phyloP scores from a whole-genome alignment of 2,113 vertebrate species.

The Nibea albiflora region DNA sequence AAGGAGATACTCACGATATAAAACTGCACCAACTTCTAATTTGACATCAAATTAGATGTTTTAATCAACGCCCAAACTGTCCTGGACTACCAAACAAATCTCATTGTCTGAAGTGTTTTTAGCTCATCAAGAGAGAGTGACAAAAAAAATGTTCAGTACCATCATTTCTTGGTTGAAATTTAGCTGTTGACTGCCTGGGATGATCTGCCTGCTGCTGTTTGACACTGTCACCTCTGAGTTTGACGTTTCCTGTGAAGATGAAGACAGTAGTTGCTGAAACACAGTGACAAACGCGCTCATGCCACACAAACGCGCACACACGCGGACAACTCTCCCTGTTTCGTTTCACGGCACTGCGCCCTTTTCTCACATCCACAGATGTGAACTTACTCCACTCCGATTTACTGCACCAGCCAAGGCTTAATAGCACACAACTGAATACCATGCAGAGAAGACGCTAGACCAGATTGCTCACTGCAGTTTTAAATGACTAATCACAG shows the following conservation, averaged over 20 bases:
- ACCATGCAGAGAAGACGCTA: slow-evolving; percentile 64
- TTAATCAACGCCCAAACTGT: neutral
- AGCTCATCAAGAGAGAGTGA: slow-evolving; percentile 28
- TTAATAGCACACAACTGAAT: slow-evolving; percentile 45
- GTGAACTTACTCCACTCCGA: slow-evolving; percentile 12
- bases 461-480: slow-evolving; percentile 61
- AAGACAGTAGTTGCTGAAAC: slow-evolving; percentile 71
- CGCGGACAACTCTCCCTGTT: neutral
- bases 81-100: neutral
- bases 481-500: slow-evolving; percentile 68
- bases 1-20: neutral
- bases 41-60: neutral
- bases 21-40: neutral
- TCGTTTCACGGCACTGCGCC: slow-evolving; percentile 3
- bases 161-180: slow-evolving; percentile 82
- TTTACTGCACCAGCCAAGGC: slow-evolving; percentile 47
- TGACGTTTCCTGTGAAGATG: slow-evolving; percentile 83
- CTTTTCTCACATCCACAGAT: slow-evolving; percentile 32
- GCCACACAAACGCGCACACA: slow-evolving; percentile 20
- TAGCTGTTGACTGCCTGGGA: slow-evolving; percentile 77
- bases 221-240: slow-evolving; percentile 79
- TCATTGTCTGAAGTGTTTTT: slow-evolving; percentile 32
- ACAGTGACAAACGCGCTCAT: slow-evolving; percentile 11
- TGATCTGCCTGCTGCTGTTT: slow-evolving; percentile 78
- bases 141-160: slow-evolving; percentile 77